Conservation (phyloP, 1,140 invertebrate genomes). For the Achatina immaculata region DNA sequence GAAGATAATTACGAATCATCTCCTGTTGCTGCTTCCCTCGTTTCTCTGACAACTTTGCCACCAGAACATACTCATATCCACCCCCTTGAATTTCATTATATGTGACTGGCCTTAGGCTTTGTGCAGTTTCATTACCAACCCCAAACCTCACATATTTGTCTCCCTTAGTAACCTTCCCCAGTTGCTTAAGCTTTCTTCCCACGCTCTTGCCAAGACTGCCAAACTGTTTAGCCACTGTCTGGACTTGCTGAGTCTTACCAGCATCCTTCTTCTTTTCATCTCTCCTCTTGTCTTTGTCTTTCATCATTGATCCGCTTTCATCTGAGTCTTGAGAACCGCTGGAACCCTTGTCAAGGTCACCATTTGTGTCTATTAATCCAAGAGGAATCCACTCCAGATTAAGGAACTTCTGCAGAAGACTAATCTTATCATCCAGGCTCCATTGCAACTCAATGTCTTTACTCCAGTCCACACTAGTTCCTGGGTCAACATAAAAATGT, state of each 20-base stretch:
- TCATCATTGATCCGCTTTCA: conserved; percentile 44
- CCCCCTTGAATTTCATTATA: conserved; percentile 65
- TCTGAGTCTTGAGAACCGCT: conserved; percentile 63
- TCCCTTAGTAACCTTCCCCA: conserved; percentile 66
- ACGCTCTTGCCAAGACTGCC: conserved; percentile 85
- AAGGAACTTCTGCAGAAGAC: conserved; percentile 76
- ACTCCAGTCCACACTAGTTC: conserved; percentile 68
- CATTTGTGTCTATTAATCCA: conserved; percentile 4
- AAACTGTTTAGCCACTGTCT: conserved; percentile 80
- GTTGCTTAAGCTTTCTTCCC: conserved; percentile 82
- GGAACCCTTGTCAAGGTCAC: conserved; percentile 52
- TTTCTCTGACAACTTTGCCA: conserved; percentile 78
- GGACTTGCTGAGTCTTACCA: conserved; percentile 79
- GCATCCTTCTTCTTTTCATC: conserved; percentile 69
- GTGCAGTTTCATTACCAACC: conserved; percentile 53
- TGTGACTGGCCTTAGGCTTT: conserved; percentile 58
- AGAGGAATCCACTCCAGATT: conserved; percentile 73
- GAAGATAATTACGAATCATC: conserved; percentile 88
- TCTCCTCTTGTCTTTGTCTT: conserved; percentile 46
- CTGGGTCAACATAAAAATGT: conserved; percentile 88
- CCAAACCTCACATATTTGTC: conserved; percentile 45
- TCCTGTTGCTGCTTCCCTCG: conserved; percentile 83
- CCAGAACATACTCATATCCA: conserved; percentile 73
- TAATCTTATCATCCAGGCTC: conserved; percentile 72
- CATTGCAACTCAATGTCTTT: conserved; percentile 35